Evolutionary conservation across 2,888 invertebrate species (phyloP), one percentile per base, ranked within the genome.

Genomic region (Nomada lathburiana): DNA sequence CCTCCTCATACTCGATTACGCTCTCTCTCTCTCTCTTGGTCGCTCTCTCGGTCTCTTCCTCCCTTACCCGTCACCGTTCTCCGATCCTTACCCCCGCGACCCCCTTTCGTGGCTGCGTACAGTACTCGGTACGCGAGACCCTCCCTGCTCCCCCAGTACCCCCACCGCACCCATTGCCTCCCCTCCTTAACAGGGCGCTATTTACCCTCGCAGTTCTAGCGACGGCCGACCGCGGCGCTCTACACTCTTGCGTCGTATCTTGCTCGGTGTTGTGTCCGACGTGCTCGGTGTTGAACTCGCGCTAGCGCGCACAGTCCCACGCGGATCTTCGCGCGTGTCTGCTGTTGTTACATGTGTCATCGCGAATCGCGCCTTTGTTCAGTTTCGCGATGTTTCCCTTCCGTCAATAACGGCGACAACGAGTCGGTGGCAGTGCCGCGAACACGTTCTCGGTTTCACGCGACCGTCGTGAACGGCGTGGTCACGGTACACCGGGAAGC

Each of bases 291-390:
- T 80, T 67, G 29, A 68, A 68, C 83, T 85, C 89, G 86, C 90
- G 90, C 85, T 84, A 76, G 80, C 83, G 88, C 88, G 89, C 90
- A 89, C 90, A 91, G 91, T 91, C 90, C 90, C 91, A 89, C 90
- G 91, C 91, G 91, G 89, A 89, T 83, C 88, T 87, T 89, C 89
- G 89, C 87, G 86, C 85, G 89, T 80, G 87, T 79, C 75, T 76
- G 62, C 70, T 63, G 62, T 50, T 26, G 9, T 47, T 64, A n/a
- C 50, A 60, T 71, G 71, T 78, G 76, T 83, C 69, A 82, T 77
- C 73, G 80, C 76, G 83, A 71, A 67, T 83, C 65, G 62, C 23
- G 42, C 55, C 74, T 76, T 63, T 63, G 65, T 76, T 50, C 68
- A 60, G 29, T 64, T 44, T 64, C 60, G 29, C 73, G 42, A 55